phyloP scores from a whole-genome alignment of 2,113 vertebrate genomes.

The Equus przewalskii region DNA sequence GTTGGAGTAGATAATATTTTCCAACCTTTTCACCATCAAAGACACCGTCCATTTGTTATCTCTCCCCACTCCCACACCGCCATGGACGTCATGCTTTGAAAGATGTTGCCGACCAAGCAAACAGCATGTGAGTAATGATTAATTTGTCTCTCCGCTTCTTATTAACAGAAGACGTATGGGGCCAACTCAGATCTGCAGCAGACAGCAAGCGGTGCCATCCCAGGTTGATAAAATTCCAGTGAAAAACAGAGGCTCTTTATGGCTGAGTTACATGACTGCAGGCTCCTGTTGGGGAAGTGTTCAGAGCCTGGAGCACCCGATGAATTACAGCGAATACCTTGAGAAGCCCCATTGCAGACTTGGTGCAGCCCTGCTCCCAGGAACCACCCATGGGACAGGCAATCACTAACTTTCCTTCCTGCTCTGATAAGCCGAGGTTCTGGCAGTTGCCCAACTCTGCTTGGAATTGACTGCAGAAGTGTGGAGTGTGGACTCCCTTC shows the following conservation, averaged over 20 bases:
- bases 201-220: background rate
- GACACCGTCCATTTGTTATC: background rate
- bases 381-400: background rate
- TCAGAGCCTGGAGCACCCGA: background rate
- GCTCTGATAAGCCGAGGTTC: background rate
- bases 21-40: background rate
- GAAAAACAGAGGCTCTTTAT: slow-evolving; percentile 13
- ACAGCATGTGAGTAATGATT: background rate
- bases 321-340: background rate
- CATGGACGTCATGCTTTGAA: background rate
- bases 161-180: background rate
- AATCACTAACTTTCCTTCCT: background rate
- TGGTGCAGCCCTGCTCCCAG: background rate
- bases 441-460: background rate
- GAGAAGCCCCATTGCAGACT: background rate
- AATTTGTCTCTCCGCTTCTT: slow-evolving; percentile 50
- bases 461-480: background rate
- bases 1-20: background rate
- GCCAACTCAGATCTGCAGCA: background rate
- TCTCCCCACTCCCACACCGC: background rate
- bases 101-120: background rate
- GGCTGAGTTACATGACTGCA: background rate
- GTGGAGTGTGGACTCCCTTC: background rate
- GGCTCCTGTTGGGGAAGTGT: background rate
- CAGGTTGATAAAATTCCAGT: background rate